Base-by-base conservation (phyloP, 2,888 invertebrate genomes). In the Cartodere bifasciata region DNA sequence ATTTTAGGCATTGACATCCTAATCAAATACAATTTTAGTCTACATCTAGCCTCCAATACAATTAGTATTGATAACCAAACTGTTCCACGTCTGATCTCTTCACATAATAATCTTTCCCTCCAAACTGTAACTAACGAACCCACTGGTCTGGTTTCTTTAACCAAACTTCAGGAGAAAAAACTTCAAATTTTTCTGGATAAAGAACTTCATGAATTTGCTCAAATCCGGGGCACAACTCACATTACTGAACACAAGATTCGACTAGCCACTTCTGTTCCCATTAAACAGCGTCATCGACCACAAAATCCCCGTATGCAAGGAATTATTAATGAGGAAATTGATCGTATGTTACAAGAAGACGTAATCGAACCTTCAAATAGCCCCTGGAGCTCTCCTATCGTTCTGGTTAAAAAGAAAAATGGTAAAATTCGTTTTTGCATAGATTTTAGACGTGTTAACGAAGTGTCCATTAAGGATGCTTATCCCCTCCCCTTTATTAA, bases 291-390 rank as follows among this genome's bases (percentile, higher is more conserved):
- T 23, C 32, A 29, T 15, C 29, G 31, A 1, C 30, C 27, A 9
- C 24, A 31, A 14, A 38, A 38, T 16, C 30, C 32, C 2, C 28
- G 25, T 2, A 34, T 38, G 31, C 32, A 29, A 30, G 23, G 11
- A 17, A 24, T 35, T 20, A 23, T 31, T n/a, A 29, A 29, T 14
- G 28, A 10, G 4, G 31, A 36, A 23, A 28, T 36, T 2, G 24
- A 35, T 4, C 5, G 13, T 4, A 34, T 38, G 36, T 17, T 38
- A n/a, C n/a, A 2, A 3, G 32, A 29, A 9, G 34, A 32, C 4
- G 28, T 43, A 4, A 40, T 42, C n/a, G 43, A 40, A 22, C 35
- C 32, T n/a, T 40, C 42, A 1, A 23, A 32, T 7, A 40, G 43
- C 16, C 29, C 38, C 5, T 39, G 38, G 38, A 33, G 36, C 20